Percentiles rank a stretch among this genome's conserved stretches.
These are phyloP conservation scores for Centropus unirufus DNA, from an alignment of 2,113 vertebrate species.

Conservation along the genomic window DNA sequence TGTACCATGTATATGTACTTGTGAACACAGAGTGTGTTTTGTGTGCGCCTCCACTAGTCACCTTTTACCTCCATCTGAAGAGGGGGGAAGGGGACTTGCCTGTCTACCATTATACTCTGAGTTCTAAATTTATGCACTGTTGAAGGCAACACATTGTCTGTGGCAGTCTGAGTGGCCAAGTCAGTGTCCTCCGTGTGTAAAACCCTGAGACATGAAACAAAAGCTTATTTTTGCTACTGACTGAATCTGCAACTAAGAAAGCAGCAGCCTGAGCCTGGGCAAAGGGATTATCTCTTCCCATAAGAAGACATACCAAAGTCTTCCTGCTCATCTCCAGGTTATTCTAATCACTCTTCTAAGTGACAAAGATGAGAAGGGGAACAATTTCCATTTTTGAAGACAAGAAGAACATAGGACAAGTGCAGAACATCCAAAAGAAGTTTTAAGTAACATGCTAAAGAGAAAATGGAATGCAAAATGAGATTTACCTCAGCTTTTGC, in stretches of 20 bases:
- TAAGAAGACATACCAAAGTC: not conserved
- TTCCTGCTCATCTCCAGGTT: not conserved
- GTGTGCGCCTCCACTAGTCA: not conserved
- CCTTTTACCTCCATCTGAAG: not conserved
- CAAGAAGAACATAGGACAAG: not conserved
- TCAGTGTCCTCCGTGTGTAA: not conserved
- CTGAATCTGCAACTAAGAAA: not conserved
- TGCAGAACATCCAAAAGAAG: not conserved
- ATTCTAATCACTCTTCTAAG: not conserved
- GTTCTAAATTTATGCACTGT: not conserved
- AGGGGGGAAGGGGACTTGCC: not conserved
- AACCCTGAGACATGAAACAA: not conserved
- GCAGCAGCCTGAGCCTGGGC: not conserved
- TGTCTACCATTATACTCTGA: not conserved
- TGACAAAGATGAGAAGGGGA: not conserved
- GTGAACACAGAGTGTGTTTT: not conserved
- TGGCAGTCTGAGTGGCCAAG: not conserved
- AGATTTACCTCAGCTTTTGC: conserved; percentile 90
- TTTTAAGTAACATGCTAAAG: not conserved
- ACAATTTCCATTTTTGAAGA: not conserved
- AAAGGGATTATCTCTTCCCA: not conserved
- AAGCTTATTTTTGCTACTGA: fast-evolving
- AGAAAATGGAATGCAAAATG: not conserved
- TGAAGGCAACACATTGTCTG: not conserved
- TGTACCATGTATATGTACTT: fast-evolving